These are phyloP conservation scores for Dendrophyllia cribrosa DNA, from an alignment of 64 coral and sea anemone species.

Conservation along the genomic window DNA sequence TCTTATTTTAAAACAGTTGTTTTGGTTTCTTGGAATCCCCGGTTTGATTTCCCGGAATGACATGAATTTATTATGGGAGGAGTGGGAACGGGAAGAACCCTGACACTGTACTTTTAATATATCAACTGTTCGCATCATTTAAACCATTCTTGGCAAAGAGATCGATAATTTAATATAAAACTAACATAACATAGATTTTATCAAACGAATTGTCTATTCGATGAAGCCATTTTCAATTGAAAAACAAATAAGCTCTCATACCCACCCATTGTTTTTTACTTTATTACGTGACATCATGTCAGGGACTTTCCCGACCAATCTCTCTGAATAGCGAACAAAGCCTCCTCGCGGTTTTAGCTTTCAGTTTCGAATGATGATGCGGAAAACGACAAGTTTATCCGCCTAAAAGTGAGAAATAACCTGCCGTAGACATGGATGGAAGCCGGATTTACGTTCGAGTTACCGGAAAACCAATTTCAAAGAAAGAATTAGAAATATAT, in stretches of 20 bases:
- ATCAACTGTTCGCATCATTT: neutral
- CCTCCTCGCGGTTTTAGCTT: neutral
- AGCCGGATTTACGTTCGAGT: constrained; percentile 10
- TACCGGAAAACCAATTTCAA: neutral
- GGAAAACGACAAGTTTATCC: neutral
- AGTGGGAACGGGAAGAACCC: neutral
- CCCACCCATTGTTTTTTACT: neutral
- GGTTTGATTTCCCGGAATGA: neutral
- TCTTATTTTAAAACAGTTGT: neutral
- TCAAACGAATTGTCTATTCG: neutral
- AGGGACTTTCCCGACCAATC: neutral
- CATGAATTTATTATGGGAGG: too few species aligned
- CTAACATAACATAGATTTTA: too few species aligned
- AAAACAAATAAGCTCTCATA: neutral
- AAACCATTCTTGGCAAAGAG: too few species aligned
- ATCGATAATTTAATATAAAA: too few species aligned
- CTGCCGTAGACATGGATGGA: neutral
- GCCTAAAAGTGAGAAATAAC: neutral
- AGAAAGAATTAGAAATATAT: constrained; percentile 25
- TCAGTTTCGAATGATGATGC: constrained; percentile 9
- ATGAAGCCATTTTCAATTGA: neutral
- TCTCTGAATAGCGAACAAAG: neutral
- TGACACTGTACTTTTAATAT: too few species aligned
- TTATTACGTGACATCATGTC: neutral
- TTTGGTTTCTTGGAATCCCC: neutral